These are phyloP conservation scores for Oryzias dopingdopingensis DNA, from an alignment of 2,797 vertebrate species.

Conservation along the genomic window DNA sequence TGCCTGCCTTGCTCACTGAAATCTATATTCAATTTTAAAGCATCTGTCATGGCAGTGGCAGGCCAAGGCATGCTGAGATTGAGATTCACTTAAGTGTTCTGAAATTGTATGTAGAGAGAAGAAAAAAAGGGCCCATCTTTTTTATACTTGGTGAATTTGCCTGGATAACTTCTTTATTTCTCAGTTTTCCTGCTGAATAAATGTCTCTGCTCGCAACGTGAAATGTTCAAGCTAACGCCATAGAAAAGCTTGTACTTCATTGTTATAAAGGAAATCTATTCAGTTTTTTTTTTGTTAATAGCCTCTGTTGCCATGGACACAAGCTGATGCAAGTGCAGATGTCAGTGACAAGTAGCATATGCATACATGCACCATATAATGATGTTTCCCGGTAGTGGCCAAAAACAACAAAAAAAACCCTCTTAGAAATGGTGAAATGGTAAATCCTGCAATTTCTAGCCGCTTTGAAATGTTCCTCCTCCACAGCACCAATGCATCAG, in stretches of 20 bases:
- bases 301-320: background rate
- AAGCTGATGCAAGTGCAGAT: background rate
- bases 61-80: conserved; percentile 64
- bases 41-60: conserved; percentile 74
- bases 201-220: conserved; percentile 2
- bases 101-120: conserved; percentile 59
- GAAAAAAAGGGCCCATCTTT: conserved; percentile 32
- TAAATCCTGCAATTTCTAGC: too few relatives aligned
- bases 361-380: background rate
- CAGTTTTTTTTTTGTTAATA: background rate
- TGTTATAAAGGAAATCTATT: background rate
- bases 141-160: conserved; percentile 26
- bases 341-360: background rate
- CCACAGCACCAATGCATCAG: too few relatives aligned
- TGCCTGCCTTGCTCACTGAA: conserved; percentile 73
- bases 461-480: too few relatives aligned
- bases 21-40: conserved; percentile 80
- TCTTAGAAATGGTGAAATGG: too few relatives aligned
- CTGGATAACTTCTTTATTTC: conserved; percentile 1
- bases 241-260: background rate
- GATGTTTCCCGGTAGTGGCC: background rate
- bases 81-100: conserved; percentile 71
- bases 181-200: conserved; percentile 4
- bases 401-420: too few relatives aligned
- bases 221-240: conserved; percentile 3